These are phyloP conservation scores for Calvadosia cruxmelitensis DNA, from an alignment of 30 jellyfish, hydroid and myxozoan species.

Conservation along the genomic window DNA sequence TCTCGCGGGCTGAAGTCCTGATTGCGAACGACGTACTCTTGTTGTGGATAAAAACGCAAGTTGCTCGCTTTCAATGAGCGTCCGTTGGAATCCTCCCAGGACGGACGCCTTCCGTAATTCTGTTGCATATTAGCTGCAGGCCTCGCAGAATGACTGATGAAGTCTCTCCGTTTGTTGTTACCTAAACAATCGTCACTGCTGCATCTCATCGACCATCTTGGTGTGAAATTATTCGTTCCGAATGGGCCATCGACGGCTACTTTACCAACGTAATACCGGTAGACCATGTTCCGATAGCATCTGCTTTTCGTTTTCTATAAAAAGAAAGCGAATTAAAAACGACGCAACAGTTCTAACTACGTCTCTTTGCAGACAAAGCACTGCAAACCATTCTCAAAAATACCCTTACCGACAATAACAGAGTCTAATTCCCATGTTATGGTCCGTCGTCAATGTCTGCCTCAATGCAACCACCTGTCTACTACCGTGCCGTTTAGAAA, in stretches of 20 bases:
- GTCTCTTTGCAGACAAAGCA: no score
- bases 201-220: neutral
- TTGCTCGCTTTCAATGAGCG: neutral
- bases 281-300: no score
- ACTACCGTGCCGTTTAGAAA: no score
- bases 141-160: no score
- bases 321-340: no score
- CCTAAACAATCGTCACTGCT: neutral
- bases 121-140: neutral
- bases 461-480: no score
- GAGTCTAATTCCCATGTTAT: no score
- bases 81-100: neutral
- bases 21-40: constrained; percentile 46
- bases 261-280: neutral
- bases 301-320: no score
- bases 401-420: no score
- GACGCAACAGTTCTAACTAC: no score
- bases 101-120: neutral
- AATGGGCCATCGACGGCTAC: neutral
- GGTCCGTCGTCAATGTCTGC: no score
- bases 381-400: no score
- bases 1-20: constrained; percentile 53
- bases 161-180: neutral
- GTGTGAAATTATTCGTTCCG: neutral
- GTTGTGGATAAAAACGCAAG: constrained; percentile 17